Evolutionary conservation across 2,888 invertebrate genomes (phyloP).

Genomic region (Cheilosia soror): DNA sequence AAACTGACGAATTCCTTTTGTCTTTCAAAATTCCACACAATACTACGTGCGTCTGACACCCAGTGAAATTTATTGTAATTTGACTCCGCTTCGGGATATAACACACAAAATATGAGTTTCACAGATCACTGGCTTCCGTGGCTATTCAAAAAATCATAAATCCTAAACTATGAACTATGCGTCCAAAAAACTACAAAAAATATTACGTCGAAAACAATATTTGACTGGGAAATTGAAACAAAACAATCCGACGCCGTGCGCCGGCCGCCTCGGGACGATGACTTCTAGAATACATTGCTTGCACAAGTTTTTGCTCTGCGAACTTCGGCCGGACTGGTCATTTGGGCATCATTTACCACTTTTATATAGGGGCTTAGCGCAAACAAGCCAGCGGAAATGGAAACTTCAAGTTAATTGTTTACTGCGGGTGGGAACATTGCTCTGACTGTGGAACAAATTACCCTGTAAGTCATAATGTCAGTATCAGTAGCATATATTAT

Average conservation of each 20-base stretch:
- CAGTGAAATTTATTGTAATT: constrained; percentile 17
- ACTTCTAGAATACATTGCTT: constrained; percentile 5
- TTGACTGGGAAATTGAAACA: constrained; percentile 22
- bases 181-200: neutral
- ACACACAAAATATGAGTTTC: constrained; percentile 26
- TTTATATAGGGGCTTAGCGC: neutral
- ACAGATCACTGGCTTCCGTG: constrained; percentile 1
- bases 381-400: constrained; percentile 44
- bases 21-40: too few species aligned
- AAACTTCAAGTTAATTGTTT: constrained; percentile 49
- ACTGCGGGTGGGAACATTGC: constrained; percentile 29
- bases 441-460: constrained; percentile 35
- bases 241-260: constrained; percentile 16
- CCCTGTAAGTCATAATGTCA: constrained; percentile 51
- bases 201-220: neutral
- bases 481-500: constrained; percentile 20
- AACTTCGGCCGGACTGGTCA: neutral
- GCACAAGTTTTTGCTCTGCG: constrained; percentile 19
- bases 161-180: constrained; percentile 47
- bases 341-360: constrained; percentile 37
- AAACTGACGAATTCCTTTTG: too few species aligned
- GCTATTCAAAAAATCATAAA: constrained; percentile 53
- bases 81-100: neutral
- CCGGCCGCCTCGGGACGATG: constrained; percentile 26
- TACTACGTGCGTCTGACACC: too few species aligned